phyloP scores from a whole-genome alignment of 2,113 vertebrate species.

The Bos javanicus region DNA sequence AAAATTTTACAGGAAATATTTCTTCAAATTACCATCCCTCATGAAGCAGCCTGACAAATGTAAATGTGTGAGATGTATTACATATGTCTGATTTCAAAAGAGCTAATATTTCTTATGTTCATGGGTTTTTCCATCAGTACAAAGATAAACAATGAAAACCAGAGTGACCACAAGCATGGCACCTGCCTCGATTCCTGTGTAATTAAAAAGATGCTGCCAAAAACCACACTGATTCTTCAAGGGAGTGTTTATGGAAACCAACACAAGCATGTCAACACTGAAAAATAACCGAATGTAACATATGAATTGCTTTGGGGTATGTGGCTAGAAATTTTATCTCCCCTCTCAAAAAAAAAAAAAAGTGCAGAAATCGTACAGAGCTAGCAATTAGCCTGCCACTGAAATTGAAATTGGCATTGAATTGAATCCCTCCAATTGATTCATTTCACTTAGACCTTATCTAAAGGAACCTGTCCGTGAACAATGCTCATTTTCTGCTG shows the following conservation, averaged over 20 bases:
- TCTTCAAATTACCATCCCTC: neutral
- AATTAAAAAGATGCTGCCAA: constrained; percentile 32
- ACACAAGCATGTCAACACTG: neutral
- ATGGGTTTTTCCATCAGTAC: neutral
- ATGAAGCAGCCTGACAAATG: neutral
- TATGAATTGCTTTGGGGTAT: neutral
- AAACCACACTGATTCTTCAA: neutral
- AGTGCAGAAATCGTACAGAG: neutral
- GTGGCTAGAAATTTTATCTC: neutral
- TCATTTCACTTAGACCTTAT: constrained; percentile 7
- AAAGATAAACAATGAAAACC: neutral
- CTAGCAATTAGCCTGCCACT: constrained; percentile 24
- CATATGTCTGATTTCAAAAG: neutral
- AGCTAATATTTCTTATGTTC: neutral
- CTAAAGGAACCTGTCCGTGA: neutral
- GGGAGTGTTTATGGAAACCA: neutral
- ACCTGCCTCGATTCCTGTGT: neutral
- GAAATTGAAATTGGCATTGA: constrained; percentile 28
- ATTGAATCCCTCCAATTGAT: neutral
- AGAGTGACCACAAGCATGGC: neutral
- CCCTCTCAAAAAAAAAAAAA: neutral
- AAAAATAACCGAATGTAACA: neutral
- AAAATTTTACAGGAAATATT: neutral
- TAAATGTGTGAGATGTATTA: neutral
- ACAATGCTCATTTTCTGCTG: constrained; percentile 41